Evolutionary conservation across 2,113 vertebrate species (phyloP), one percentile per base, ranked within the genome.

Genomic region (Ornithorhynchus anatinus): DNA sequence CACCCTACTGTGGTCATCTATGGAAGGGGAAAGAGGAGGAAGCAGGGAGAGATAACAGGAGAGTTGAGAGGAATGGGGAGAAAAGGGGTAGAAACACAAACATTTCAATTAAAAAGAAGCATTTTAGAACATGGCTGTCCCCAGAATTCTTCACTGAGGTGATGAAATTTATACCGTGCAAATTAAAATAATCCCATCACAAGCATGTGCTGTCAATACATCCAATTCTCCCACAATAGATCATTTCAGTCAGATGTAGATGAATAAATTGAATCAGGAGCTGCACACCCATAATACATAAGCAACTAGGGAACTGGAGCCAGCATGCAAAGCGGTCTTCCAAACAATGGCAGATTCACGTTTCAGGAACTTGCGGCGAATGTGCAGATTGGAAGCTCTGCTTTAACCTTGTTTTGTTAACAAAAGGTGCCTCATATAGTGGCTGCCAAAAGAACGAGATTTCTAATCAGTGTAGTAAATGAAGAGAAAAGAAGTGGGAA

Each of bases 1-100:
- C 90, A 99, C 97, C 86, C 98, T 92, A 89, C 95, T 99, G 92
- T 99, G 97, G 94, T 99, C 98, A 93, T 99, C 98, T 99, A 59
- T 8, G 69, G 70, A 75, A 80, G 65, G 71, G 57, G 72, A 70
- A 31, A 58, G 23, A 48, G 27, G 8, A 43, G 37, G 60, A 36
- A 63, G 45, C 70, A 10, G 15, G n/a, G 37, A 16, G 63, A 51
- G 27, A 17, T 15, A 37, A 51, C 7, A 50, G 56, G 27, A 66
- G 53, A 59, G 27, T 43, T 27, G 14, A 16, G 25, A 11, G 19
- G 45, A 25, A 25, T 22, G 7, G 6, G 25, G 66, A 65, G 61
- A 27, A 60, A 4, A 64, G 22, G 44, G 47, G 38, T 51, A 73
- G 43, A 57, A 15, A 54, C 38, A 59, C 16, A 14, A 25, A 35